Evolutionary conservation across 35 echinoderm and acorn worm species (phyloP).

Genomic region (Lytechinus pictus): DNA sequence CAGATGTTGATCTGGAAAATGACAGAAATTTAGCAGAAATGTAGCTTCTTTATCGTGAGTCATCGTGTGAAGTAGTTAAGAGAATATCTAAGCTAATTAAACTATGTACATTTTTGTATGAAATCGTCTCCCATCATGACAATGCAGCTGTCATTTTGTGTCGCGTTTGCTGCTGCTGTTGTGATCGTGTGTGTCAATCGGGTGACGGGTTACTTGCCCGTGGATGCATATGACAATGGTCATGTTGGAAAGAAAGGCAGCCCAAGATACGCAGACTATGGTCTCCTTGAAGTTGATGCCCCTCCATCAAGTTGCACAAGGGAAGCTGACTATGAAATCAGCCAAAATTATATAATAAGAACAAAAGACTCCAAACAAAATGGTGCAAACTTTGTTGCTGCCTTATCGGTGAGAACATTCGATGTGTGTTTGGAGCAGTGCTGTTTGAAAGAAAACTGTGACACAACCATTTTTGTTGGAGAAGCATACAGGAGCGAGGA

Average conservation of each 20-base stretch:
- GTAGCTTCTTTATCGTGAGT: neutral
- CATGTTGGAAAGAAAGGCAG: conserved; percentile 45
- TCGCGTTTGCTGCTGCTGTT: neutral
- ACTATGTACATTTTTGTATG: neutral
- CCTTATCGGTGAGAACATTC: conserved; percentile 18
- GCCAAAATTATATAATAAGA: conserved; percentile 42
- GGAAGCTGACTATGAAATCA: conserved; percentile 34
- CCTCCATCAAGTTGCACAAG: neutral
- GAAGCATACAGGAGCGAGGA: conserved; percentile 15
- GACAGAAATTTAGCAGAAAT: neutral
- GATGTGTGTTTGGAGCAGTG: conserved; percentile 41
- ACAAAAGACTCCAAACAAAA: conserved; percentile 54
- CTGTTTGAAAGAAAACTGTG: conserved; percentile 49
- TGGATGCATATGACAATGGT: conserved; percentile 46
- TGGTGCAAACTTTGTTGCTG: conserved; percentile 45
- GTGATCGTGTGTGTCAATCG: neutral
- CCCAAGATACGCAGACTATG: conserved; percentile 22
- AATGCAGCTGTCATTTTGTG: conserved; percentile 31
- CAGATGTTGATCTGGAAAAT: neutral
- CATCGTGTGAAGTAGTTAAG: neutral
- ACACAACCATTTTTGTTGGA: conserved; percentile 57
- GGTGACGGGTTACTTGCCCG: neutral
- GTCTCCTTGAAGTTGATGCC: neutral
- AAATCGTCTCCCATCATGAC: neutral
- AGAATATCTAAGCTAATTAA: neutral